phyloP scores from a whole-genome alignment of 2,888 invertebrate species.

The Tetragonula carbonaria region DNA sequence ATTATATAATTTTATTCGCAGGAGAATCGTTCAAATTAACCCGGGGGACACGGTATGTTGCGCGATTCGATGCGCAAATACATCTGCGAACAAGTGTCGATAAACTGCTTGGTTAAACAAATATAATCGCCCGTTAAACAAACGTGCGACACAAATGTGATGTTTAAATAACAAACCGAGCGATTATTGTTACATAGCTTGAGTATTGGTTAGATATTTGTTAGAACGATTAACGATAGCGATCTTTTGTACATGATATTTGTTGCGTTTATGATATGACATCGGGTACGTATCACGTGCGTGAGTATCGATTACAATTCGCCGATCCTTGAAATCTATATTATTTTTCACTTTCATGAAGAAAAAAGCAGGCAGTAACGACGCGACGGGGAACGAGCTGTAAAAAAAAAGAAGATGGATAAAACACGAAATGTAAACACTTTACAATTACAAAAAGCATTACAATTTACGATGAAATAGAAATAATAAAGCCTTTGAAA shows the following conservation, averaged over 20 bases:
- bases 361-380: not conserved
- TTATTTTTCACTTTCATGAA: not conserved
- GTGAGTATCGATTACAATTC: not conserved
- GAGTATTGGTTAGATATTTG: not conserved
- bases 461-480: not conserved
- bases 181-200: not conserved
- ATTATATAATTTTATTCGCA: not conserved
- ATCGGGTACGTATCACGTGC: not conserved
- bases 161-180: slow-evolving; percentile 4
- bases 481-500: not conserved
- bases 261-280: not conserved
- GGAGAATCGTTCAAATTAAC: not conserved
- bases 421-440: not conserved
- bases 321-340: slow-evolving; percentile 17
- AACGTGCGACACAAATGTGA: not conserved
- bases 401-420: not conserved
- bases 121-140: slow-evolving; percentile 4
- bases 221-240: not conserved
- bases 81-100: not conserved
- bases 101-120: slow-evolving; percentile 7
- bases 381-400: not conserved
- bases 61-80: not conserved
- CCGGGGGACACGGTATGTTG: no score
- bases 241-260: not conserved
- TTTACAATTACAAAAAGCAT: no score